Percentiles rank a stretch among this genome's conserved stretches.
These are phyloP conservation scores for Chaenodraco wilsoni DNA, from an alignment of 2,797 vertebrate genomes.

Conservation along the genomic window DNA sequence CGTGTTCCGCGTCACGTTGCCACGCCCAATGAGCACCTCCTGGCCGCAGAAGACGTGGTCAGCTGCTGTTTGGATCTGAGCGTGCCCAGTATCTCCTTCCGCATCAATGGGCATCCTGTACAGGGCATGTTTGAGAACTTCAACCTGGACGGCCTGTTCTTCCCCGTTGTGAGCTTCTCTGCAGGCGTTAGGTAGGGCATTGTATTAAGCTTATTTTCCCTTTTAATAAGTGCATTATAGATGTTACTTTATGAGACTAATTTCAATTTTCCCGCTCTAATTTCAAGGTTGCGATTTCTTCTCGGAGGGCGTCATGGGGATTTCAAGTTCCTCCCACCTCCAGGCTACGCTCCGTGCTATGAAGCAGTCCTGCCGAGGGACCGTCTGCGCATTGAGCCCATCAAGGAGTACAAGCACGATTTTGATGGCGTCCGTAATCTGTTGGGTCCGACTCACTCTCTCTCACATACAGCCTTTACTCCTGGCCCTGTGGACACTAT, in stretches of 20 bases:
- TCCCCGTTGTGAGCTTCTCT: slow-evolving; percentile 93
- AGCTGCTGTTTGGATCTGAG: slow-evolving; percentile 95
- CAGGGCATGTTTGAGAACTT: slow-evolving; percentile 97
- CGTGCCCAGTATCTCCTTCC: slow-evolving; percentile 94
- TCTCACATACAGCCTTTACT: slow-evolving; percentile 92
- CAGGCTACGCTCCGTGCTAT: slow-evolving; percentile 91
- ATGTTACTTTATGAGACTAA: neutral
- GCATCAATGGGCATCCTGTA: slow-evolving; percentile 92
- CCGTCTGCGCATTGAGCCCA: slow-evolving; percentile 89
- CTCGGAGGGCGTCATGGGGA: slow-evolving; percentile 94
- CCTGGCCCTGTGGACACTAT: slow-evolving; percentile 93
- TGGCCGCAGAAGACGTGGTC: slow-evolving; percentile 90
- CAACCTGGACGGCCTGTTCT: slow-evolving; percentile 93
- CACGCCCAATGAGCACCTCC: slow-evolving; percentile 85
- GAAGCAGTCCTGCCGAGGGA: slow-evolving; percentile 92
- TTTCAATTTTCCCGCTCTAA: neutral
- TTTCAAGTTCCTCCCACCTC: slow-evolving; percentile 94
- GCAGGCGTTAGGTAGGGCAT: slow-evolving; percentile 88
- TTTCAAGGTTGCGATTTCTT: slow-evolving; percentile 89
- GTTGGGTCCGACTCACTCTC: slow-evolving; percentile 90
- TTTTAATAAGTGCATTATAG: neutral
- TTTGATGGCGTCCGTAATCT: slow-evolving; percentile 87
- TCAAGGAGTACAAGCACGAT: slow-evolving; percentile 94
- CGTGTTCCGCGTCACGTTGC: slow-evolving; percentile 87
- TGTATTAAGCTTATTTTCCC: neutral